A percentile compares a stretch with the other conserved stretches of the same genome.
These are phyloP conservation scores for Agonum fuliginosum DNA, from an alignment of 2,888 invertebrate species.

Conservation along the genomic window DNA sequence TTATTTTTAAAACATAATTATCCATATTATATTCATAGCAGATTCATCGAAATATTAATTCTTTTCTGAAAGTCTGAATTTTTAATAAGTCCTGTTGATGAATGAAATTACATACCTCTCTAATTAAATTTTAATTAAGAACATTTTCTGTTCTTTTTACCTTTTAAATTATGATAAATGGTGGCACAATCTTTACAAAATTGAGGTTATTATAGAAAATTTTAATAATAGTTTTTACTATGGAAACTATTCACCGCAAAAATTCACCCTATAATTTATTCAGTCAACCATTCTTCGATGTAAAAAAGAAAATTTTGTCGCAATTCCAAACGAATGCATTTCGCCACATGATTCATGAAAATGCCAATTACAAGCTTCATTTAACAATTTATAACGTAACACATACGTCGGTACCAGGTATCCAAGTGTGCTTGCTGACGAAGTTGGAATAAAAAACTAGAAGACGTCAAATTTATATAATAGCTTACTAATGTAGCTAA, in stretches of 20 bases:
- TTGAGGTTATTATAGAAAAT: constrained; percentile 20
- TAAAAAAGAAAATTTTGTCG: constrained; percentile 8
- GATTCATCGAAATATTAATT: not conserved
- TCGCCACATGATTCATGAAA: constrained; percentile 17
- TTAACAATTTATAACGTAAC: constrained; percentile 32
- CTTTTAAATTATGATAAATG: constrained; percentile 26
- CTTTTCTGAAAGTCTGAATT: constrained; percentile 17
- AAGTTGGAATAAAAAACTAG: constrained; percentile 8
- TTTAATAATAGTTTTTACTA: constrained; percentile 27
- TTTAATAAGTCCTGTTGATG: constrained; percentile 1
- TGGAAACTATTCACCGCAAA: no score
- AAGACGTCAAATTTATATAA: constrained; percentile 5
- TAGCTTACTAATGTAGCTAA: no score
- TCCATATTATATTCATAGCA: not conserved
- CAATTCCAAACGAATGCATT: constrained; percentile 24
- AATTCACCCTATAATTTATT: not conserved
- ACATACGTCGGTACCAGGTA: not conserved
- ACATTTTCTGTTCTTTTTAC: constrained; percentile 8
- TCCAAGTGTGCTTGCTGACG: constrained; percentile 25
- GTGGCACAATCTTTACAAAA: not conserved
- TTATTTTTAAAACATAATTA: not conserved
- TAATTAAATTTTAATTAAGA: constrained; percentile 26
- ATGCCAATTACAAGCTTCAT: constrained; percentile 42
- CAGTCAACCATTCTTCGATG: not conserved
- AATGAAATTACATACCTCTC: constrained; percentile 19